Conservation (phyloP, 2,113 vertebrate species). For the Cynocephalus volans region DNA sequence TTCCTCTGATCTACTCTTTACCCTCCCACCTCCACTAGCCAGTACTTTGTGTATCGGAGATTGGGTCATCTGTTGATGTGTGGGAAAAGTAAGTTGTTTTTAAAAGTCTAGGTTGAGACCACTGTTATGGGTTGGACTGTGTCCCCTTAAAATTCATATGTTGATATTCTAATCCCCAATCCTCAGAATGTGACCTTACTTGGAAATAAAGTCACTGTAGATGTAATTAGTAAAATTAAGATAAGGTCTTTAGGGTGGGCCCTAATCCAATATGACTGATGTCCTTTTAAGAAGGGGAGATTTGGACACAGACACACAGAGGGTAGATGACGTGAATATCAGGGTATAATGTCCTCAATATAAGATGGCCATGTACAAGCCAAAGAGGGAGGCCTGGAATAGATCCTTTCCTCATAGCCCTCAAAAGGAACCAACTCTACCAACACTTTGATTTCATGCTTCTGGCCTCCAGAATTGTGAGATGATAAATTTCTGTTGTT, state of each 20-base stretch:
- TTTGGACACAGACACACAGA: neutral
- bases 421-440: neutral
- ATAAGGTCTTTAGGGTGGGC: neutral
- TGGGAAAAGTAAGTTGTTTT: neutral
- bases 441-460: neutral
- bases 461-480: neutral
- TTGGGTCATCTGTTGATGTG: neutral
- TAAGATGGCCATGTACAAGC: neutral
- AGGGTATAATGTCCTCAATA: neutral
- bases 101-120: neutral
- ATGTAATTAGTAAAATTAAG: neutral
- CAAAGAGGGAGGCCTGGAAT: neutral
- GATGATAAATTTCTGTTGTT: neutral
- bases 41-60: neutral
- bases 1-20: neutral
- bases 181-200: neutral
- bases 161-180: neutral
- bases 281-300: neutral
- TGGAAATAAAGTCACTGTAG: neutral
- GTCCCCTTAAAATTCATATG: neutral
- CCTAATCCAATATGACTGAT: neutral
- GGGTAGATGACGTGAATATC: neutral
- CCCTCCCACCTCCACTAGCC: neutral
- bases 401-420: neutral
- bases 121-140: neutral